These are phyloP conservation scores for Corythaixoides concolor DNA, from an alignment of 2,113 vertebrate species.

Conservation along the genomic window DNA sequence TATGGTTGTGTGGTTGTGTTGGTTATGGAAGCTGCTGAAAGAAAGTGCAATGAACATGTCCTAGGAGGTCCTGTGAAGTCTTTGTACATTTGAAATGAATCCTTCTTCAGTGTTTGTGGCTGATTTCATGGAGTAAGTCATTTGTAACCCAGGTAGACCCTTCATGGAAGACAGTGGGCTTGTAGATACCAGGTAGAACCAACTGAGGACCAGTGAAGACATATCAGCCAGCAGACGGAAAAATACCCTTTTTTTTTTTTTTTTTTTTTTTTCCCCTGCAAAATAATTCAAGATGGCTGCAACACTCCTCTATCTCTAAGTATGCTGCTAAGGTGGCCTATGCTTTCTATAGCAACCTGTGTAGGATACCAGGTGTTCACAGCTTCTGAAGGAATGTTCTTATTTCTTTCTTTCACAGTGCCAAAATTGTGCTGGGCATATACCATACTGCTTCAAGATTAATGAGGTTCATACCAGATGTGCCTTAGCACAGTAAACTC, in stretches of 20 bases:
- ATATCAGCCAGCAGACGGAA: background rate
- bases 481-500: background rate
- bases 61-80: background rate
- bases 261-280: background rate
- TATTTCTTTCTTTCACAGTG: slow-evolving; percentile 1
- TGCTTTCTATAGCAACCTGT: background rate
- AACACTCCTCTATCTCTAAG: background rate
- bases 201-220: background rate
- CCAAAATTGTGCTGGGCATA: background rate
- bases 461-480: slow-evolving; percentile 10
- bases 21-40: background rate
- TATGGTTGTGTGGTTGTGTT: background rate
- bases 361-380: background rate
- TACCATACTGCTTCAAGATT: background rate
- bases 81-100: background rate
- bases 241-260: background rate
- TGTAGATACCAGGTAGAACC: background rate
- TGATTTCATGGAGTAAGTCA: background rate
- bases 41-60: background rate
- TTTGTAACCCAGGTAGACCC: background rate
- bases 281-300: background rate
- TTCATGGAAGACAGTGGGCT: background rate
- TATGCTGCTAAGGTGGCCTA: background rate
- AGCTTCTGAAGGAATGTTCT: background rate
- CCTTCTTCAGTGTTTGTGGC: background rate